phyloP scores from a whole-genome alignment of 2,888 invertebrate species.

The Alsophila aescularia region DNA sequence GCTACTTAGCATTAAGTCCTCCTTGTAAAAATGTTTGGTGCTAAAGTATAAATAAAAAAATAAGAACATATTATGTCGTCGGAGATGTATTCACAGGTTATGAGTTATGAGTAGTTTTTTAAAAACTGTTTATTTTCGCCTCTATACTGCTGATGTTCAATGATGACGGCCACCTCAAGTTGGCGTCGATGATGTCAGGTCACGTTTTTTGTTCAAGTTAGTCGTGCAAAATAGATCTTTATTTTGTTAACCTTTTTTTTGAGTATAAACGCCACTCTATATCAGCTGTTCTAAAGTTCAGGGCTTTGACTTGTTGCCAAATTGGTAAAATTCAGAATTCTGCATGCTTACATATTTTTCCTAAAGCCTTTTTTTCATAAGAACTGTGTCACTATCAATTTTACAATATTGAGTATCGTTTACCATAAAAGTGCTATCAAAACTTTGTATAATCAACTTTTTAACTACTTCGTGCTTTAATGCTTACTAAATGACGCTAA shows the following conservation, averaged over 20 bases:
- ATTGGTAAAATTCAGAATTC: background rate
- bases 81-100: too few relatives aligned
- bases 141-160: background rate
- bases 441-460: background rate
- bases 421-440: background rate
- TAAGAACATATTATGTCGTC: too few relatives aligned
- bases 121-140: background rate
- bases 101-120: background rate
- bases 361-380: too few relatives aligned
- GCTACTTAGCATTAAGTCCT: too few relatives aligned
- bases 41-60: too few relatives aligned
- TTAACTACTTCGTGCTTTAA: constrained; percentile 1
- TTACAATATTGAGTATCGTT: background rate
- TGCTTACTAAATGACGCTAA: constrained; percentile 15
- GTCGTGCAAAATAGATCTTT: constrained; percentile 9
- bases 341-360: too few relatives aligned
- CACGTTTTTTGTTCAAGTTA: constrained; percentile 42
- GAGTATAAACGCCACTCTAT: constrained; percentile 5
- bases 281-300: constrained; percentile 27
- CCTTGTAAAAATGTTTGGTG: too few relatives aligned
- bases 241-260: constrained; percentile 4
- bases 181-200: constrained; percentile 44
- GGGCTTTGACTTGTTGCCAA: constrained; percentile 2
- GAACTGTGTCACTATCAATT: too few relatives aligned
- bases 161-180: constrained; percentile 21